phyloP scores from a whole-genome alignment of 2,888 invertebrate genomes.

The Volucella bombylans region DNA sequence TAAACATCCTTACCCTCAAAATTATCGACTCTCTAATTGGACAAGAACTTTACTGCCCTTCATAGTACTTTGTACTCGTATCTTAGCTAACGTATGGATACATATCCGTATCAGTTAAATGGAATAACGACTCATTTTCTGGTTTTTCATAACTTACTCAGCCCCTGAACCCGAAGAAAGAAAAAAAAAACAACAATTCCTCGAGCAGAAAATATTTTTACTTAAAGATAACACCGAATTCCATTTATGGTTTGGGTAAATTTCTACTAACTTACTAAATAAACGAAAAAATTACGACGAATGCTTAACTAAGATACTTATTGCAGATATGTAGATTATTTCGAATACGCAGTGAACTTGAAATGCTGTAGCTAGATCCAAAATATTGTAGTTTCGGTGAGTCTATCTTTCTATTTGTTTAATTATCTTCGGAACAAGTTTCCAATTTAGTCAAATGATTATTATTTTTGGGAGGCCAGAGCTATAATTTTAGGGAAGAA shows the following conservation, averaged over 20 bases:
- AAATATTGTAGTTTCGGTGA: no score
- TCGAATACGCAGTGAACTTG: conserved; percentile 4
- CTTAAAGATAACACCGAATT: background rate
- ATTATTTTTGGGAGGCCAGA: no score
- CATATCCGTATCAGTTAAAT: background rate
- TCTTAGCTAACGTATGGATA: background rate
- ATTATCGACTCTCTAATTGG: background rate
- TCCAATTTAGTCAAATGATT: no score
- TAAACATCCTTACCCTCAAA: conserved; percentile 27
- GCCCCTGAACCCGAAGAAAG: background rate
- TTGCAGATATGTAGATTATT: conserved; percentile 24
- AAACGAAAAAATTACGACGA: background rate
- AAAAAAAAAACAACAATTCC: background rate
- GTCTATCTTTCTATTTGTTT: no score
- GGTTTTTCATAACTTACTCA: conserved; percentile 27
- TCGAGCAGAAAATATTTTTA: background rate
- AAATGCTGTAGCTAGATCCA: no score
- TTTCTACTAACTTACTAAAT: background rate
- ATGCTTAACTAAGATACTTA: conserved; percentile 24
- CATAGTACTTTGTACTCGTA: background rate
- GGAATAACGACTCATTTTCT: conserved; percentile 6
- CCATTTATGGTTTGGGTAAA: background rate
- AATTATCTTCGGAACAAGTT: no score
- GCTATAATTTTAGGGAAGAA: no score
- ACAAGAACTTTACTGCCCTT: background rate